A percentile compares a stretch with the other conserved stretches of the same genome.
Evolutionary conservation across 1,140 invertebrate genomes (phyloP).

Genomic region (Pteromalus puparum): DNA sequence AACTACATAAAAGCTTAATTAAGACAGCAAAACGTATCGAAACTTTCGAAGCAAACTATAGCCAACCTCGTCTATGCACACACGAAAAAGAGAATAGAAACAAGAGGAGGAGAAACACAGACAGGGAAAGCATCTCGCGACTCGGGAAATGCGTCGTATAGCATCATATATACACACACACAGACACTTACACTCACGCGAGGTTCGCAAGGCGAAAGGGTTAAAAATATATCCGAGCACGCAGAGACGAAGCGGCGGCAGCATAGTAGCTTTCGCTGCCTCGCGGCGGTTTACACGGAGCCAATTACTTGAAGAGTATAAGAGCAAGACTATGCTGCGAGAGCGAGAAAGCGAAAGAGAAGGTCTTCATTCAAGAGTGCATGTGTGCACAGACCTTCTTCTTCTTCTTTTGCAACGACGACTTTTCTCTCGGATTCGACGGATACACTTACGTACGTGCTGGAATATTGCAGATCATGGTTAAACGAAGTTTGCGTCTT

Average conservation of each 20-base stretch:
- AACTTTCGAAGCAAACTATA: no score
- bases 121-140: background rate
- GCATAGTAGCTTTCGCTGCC: constrained; percentile 38
- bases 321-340: constrained; percentile 7
- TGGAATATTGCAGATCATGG: no score
- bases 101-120: no score
- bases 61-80: no score
- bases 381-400: background rate
- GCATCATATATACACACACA: background rate
- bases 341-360: background rate
- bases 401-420: background rate
- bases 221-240: constrained; percentile 47
- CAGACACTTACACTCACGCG: background rate
- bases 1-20: no score
- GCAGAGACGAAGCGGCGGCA: background rate
- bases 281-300: constrained; percentile 59
- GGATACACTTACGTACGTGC: no score
- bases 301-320: constrained; percentile 59
- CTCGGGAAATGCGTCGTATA: background rate
- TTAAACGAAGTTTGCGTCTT: no score
- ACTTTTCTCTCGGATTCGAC: no score
- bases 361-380: constrained; percentile 27
- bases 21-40: no score
- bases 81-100: background rate
- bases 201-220: constrained; percentile 12